Evolutionary conservation across 2,113 vertebrate genomes (phyloP).

Genomic region (Xyliphius kryptos): DNA sequence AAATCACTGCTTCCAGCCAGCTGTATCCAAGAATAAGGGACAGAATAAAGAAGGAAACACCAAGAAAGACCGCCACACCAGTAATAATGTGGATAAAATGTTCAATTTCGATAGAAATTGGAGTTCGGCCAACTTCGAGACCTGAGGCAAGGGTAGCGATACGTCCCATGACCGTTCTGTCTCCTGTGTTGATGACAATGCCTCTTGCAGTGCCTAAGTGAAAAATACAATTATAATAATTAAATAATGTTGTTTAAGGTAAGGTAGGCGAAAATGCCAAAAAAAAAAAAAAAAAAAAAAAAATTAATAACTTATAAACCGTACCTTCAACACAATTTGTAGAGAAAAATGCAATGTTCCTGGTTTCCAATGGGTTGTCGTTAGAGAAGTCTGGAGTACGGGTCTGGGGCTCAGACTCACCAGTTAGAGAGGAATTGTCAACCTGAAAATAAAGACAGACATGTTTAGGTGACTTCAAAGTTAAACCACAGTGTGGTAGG

Average conservation of each 20-base stretch:
- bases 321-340: conserved; percentile 96
- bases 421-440: conserved; percentile 91
- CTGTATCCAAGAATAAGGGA: conserved; percentile 89
- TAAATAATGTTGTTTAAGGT: not conserved
- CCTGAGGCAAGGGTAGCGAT: conserved; percentile 91
- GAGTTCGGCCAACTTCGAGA: conserved; percentile 79
- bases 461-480: not conserved
- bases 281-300: not conserved
- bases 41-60: conserved; percentile 88
- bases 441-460: conserved; percentile 60
- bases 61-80: conserved; percentile 89
- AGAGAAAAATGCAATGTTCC: conserved; percentile 95
- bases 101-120: conserved; percentile 89
- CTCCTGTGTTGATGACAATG: conserved; percentile 83
- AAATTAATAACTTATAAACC: too few relatives aligned
- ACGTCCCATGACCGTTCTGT: conserved; percentile 89
- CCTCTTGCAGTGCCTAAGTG: conserved; percentile 78
- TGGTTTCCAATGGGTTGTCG: conserved; percentile 85
- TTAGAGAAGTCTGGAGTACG: conserved; percentile 88
- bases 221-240: not conserved
- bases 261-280: too few relatives aligned
- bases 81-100: conserved; percentile 96
- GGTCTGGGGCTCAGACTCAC: conserved; percentile 88
- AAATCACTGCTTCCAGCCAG: conserved; percentile 93
- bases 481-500: too few relatives aligned